These are phyloP conservation scores for Philantomba maxwellii DNA, from an alignment of 2,113 vertebrate species.

Conservation along the genomic window DNA sequence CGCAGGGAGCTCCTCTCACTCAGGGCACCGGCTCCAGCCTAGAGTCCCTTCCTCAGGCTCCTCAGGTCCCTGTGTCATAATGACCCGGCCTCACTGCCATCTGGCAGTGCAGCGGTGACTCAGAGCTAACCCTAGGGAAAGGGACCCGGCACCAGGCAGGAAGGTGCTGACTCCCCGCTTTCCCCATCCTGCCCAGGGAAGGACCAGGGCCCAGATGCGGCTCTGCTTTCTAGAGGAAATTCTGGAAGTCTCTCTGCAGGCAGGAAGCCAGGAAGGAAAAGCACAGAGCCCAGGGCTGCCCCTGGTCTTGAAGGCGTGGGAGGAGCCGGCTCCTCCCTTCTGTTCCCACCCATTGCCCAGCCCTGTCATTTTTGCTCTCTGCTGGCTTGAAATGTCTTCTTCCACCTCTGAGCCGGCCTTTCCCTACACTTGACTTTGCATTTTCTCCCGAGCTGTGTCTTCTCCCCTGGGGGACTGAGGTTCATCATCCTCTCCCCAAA, in stretches of 20 bases:
- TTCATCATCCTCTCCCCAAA: not conserved
- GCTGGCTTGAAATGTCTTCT: not conserved
- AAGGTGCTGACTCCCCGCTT: not conserved
- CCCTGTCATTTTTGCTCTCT: not conserved
- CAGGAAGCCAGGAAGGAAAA: slow-evolving; percentile 20
- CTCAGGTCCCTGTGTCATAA: not conserved
- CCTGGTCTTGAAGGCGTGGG: not conserved
- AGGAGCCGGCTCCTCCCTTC: not conserved
- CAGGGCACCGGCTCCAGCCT: not conserved
- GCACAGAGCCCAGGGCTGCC: not conserved
- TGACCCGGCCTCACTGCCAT: not conserved
- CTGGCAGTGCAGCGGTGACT: not conserved
- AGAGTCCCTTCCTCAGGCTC: not conserved
- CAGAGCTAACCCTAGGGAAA: not conserved
- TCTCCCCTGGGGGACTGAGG: not conserved
- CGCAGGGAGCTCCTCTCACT: not conserved
- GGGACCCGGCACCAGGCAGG: not conserved
- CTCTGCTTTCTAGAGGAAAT: not conserved
- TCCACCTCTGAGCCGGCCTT: not conserved
- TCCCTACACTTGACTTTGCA: not conserved
- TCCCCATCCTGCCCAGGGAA: not conserved
- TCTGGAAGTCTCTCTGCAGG: slow-evolving; percentile 18
- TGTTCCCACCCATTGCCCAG: not conserved
- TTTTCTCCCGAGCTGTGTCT: not conserved
- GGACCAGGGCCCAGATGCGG: not conserved